Percentiles rank a stretch among this genome's conserved stretches.
Evolutionary conservation across 2,113 vertebrate species (phyloP).

Genomic region (Pygoscelis antarcticus): DNA sequence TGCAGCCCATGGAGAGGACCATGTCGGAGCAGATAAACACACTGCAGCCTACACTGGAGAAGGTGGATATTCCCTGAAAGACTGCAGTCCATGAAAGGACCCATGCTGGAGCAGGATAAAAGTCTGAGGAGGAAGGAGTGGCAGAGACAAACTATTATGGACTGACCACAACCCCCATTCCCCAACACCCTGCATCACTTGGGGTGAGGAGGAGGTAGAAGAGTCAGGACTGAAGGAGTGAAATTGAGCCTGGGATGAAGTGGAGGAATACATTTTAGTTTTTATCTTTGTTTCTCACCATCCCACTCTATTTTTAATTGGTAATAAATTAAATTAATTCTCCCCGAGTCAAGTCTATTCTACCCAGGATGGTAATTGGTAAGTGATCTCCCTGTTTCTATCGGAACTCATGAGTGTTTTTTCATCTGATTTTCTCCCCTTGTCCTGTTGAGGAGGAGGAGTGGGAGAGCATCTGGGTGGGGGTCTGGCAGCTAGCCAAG

Average conservation of each 20-base stretch:
- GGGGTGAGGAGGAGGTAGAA: neutral
- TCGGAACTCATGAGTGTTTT: neutral
- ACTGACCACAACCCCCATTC: neutral
- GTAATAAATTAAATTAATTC: neutral
- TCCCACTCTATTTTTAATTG: neutral
- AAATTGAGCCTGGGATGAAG: neutral
- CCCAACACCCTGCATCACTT: neutral
- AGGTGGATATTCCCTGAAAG: neutral
- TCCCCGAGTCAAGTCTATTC: neutral
- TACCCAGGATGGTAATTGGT: neutral
- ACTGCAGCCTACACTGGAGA: neutral
- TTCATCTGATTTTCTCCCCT: neutral
- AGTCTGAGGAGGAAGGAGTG: neutral
- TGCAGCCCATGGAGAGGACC: neutral
- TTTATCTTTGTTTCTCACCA: neutral
- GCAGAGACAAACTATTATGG: neutral
- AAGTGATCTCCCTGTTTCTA: neutral
- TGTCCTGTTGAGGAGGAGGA: neutral
- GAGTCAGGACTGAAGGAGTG: neutral
- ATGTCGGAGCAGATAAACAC: neutral
- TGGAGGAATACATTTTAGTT: neutral
- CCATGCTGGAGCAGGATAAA: neutral
- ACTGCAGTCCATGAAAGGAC: neutral
- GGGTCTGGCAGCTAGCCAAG: neutral
- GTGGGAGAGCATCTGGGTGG: neutral